Evolutionary conservation across 2,888 invertebrate species (phyloP).

Genomic region (Gerris lacustris): DNA sequence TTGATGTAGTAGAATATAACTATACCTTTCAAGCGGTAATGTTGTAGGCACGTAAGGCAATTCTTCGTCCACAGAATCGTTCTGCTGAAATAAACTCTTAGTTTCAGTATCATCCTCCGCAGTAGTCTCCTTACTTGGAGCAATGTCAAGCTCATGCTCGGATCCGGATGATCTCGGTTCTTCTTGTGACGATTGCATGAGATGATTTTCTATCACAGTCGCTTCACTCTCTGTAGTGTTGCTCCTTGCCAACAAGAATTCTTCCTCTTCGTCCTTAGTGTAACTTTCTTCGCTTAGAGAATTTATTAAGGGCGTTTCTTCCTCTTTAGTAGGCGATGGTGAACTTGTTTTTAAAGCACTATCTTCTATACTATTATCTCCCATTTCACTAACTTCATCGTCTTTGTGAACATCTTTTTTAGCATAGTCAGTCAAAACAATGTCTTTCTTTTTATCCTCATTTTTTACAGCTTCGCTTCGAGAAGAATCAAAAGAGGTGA

Average conservation of each 20-base stretch:
- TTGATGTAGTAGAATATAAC: too few relatives aligned
- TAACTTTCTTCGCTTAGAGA: neutral
- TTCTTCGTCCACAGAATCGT: slow-evolving; percentile 71
- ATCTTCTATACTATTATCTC: too few relatives aligned
- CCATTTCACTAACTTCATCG: too few relatives aligned
- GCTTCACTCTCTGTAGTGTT: slow-evolving; percentile 16
- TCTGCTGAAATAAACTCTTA: slow-evolving; percentile 59
- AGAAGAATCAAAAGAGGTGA: too few relatives aligned
- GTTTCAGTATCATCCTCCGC: slow-evolving; percentile 55
- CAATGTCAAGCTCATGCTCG: slow-evolving; percentile 13
- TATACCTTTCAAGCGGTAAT: slow-evolving; percentile 60
- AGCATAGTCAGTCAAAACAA: too few relatives aligned
- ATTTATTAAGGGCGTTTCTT: neutral
- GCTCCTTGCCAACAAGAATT: neutral
- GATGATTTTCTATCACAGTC: slow-evolving; percentile 19
- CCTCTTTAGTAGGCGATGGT: neutral
- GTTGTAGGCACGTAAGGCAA: slow-evolving; percentile 84
- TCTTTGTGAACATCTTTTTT: too few relatives aligned
- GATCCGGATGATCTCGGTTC: slow-evolving; percentile 24
- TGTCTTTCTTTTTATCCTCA: too few relatives aligned
- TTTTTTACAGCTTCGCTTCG: too few relatives aligned
- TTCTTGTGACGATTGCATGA: slow-evolving; percentile 30
- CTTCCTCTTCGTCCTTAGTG: neutral
- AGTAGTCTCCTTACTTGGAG: slow-evolving; percentile 8
- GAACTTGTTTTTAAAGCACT: too few relatives aligned